These are phyloP conservation scores for Melangyna quadrimaculata DNA, from an alignment of 2,888 invertebrate genomes.

Conservation along the genomic window DNA sequence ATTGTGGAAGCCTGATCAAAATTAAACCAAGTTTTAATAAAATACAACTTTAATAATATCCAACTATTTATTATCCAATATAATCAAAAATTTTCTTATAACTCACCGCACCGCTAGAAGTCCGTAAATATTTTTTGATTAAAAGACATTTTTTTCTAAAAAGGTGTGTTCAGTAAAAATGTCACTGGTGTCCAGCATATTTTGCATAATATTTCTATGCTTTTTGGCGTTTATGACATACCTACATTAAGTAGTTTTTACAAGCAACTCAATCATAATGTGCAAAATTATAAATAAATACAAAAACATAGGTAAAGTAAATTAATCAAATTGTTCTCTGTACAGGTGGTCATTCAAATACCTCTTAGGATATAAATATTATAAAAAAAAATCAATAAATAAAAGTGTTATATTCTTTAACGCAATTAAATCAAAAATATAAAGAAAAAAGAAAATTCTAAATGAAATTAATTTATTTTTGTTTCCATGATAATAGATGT, in stretches of 20 bases:
- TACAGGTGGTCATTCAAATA: background rate
- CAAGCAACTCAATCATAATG: background rate
- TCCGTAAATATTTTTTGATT: conserved; percentile 1
- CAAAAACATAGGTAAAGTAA: background rate
- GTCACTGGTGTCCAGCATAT: conserved; percentile 1
- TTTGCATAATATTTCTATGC: background rate
- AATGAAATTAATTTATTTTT: too few species aligned
- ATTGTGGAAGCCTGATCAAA: background rate
- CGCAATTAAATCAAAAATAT: background rate
- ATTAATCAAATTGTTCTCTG: background rate
- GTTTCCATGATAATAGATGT: too few species aligned
- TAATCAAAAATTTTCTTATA: background rate
- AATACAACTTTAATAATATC: background rate
- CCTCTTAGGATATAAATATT: background rate
- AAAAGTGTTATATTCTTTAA: background rate
- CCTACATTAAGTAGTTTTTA: background rate
- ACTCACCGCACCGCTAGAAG: conserved; percentile 6
- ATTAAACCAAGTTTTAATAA: background rate
- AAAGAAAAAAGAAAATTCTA: too few species aligned
- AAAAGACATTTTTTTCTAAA: conserved; percentile 1
- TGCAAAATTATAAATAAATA: background rate
- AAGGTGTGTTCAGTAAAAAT: conserved; percentile 1
- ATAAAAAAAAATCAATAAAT: background rate
- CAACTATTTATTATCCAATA: background rate
- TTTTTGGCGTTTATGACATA: background rate